Conservation (phyloP, 2,888 invertebrate genomes). For the Gisinianus flammeolus region DNA sequence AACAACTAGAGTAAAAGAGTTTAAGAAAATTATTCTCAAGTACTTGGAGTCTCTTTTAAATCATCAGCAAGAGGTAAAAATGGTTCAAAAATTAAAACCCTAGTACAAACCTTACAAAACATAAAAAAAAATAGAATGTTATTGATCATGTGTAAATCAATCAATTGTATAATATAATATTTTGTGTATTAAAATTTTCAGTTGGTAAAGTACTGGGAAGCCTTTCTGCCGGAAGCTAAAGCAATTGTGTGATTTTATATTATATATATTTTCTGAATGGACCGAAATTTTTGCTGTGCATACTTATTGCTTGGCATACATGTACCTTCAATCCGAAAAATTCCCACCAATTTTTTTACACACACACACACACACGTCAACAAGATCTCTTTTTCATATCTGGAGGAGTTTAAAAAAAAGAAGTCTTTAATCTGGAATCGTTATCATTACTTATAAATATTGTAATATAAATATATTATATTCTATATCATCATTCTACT, state of each 20-base stretch:
- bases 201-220: slow-evolving; percentile 94
- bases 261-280: not conserved
- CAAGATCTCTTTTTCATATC: not conserved
- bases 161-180: too few species aligned
- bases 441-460: not conserved
- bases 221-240: slow-evolving; percentile 93
- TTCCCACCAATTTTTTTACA: slow-evolving; percentile 3
- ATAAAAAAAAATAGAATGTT: not conserved
- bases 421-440: not conserved
- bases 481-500: not conserved
- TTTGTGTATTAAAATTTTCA: slow-evolving; percentile 62
- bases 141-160: not conserved
- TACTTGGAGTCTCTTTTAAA: slow-evolving; percentile 93
- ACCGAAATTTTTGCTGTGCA: slow-evolving; percentile 3
- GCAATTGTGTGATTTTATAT: slow-evolving; percentile 76
- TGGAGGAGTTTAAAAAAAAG: not conserved
- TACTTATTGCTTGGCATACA: slow-evolving; percentile 28
- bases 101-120: not conserved
- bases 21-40: slow-evolving; percentile 85
- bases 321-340: slow-evolving; percentile 19
- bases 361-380: not conserved
- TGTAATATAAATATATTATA: slow-evolving; percentile 4
- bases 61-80: slow-evolving; percentile 86
- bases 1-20: slow-evolving; percentile 82
- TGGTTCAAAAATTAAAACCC: not conserved